Evolutionary conservation across 2,113 vertebrate genomes (phyloP).

Genomic region (Camarhynchus parvulus): DNA sequence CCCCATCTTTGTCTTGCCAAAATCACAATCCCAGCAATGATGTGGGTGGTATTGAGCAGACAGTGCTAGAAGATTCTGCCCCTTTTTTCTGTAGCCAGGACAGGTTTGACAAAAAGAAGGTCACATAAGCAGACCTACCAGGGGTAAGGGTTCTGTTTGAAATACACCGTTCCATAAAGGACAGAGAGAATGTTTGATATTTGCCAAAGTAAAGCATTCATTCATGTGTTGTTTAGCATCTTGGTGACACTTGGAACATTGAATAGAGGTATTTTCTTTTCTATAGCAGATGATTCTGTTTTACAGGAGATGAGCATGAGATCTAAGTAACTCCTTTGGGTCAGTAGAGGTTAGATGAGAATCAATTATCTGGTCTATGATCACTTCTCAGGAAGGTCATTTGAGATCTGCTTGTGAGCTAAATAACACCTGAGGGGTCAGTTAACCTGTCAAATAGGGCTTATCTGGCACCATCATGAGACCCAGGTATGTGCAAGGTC

Average conservation of each 20-base stretch:
- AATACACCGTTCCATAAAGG: not conserved
- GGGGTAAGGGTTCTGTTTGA: not conserved
- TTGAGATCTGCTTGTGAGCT: not conserved
- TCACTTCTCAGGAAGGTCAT: not conserved
- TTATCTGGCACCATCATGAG: not conserved
- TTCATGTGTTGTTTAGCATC: not conserved
- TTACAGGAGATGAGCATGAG: not conserved
- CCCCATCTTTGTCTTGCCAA: not conserved
- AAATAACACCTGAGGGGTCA: not conserved
- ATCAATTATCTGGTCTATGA: not conserved
- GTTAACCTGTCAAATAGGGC: not conserved
- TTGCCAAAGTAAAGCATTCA: not conserved
- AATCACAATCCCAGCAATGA: not conserved
- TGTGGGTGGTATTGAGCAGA: not conserved
- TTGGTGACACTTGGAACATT: not conserved
- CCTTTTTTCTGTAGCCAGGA: not conserved
- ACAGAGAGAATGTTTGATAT: not conserved
- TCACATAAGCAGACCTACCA: not conserved
- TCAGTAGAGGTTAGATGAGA: not conserved
- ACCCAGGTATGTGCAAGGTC: fast-evolving
- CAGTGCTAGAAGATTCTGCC: not conserved
- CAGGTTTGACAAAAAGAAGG: not conserved
- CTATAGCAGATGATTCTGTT: not conserved
- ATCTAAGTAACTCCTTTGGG: not conserved
- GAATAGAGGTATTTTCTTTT: not conserved